Evolutionary conservation across 2,888 invertebrate genomes (phyloP), one percentile per base, ranked within the genome.

Genomic region (Harpalus rubripes): DNA sequence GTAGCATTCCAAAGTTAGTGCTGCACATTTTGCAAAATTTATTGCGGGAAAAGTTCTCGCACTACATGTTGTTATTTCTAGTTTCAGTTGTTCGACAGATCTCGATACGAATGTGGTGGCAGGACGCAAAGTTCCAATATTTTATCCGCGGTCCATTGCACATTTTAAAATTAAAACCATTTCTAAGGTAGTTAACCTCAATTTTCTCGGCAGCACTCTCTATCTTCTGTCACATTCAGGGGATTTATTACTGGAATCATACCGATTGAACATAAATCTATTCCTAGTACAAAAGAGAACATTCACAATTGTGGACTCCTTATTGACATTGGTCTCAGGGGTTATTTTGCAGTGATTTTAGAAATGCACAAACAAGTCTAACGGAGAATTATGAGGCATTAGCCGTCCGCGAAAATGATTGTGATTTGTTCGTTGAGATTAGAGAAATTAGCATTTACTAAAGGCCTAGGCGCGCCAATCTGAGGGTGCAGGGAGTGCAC

Each of bases 31-130:
- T 74, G 72, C 72, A 74, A 74, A 74, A 74, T 74, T 74, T 74
- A 74, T 74, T 74, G 72, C 72, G 18, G 72, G 15, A 74, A 44
- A 74, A 74, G 16, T 74, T 74, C 18, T 44, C 72, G 12, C 72
- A 74, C 72, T 74, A 74, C 72, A 74, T 74, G 72, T 74, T 74
- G 72, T 74, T 74, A 74, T 74, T 74, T 74, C 44, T 16, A 74
- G 72, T 16, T 41, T 44, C 72, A 74, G 72, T 44, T 44, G 72
- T 74, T 74, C 72, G 72, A 74, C 72, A 74, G 72, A 74, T 52
- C 7, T 44, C 72, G 44, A 74, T 74, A 74, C 68, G 32, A 32
- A 7, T n/a, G 15, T 41, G 41, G 39, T 68, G 0, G 6, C 41
- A n/a, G 72, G 72, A 74, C 44, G 72, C 22, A 44, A 52, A 74